Conservation (phyloP, 2,797 vertebrate genomes). For the Cynodonichthys magdalenae region DNA sequence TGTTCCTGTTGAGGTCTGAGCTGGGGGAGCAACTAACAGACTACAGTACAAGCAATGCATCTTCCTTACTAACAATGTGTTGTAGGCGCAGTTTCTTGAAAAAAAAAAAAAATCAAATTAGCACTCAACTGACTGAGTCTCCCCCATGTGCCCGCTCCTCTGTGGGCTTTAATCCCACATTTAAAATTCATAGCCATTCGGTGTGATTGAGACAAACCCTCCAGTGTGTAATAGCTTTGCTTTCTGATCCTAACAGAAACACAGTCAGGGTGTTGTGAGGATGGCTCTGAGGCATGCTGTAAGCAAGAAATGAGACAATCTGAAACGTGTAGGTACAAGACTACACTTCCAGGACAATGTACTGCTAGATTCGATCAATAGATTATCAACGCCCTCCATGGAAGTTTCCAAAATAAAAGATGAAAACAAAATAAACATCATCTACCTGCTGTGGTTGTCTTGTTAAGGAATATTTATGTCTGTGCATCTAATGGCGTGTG, state of each 20-base stretch:
- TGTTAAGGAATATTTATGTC: not conserved
- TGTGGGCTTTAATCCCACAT: slow-evolving; percentile 75
- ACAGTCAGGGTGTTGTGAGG: slow-evolving; percentile 62
- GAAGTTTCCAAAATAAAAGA: slow-evolving; percentile 32
- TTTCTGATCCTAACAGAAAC: slow-evolving; percentile 75
- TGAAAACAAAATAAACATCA: slow-evolving; percentile 34
- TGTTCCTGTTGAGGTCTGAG: slow-evolving; percentile 38
- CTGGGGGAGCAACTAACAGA: slow-evolving; percentile 21
- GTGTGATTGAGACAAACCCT: slow-evolving; percentile 79
- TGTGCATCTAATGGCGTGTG: not conserved
- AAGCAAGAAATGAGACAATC: slow-evolving; percentile 63
- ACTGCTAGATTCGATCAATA: slow-evolving; percentile 53
- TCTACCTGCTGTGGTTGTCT: not conserved
- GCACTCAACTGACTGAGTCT: slow-evolving; percentile 70
- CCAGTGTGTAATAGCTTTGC: slow-evolving; percentile 81
- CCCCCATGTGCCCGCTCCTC: slow-evolving; percentile 66
- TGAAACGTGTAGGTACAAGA: slow-evolving; percentile 54
- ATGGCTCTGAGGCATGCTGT: slow-evolving; percentile 42
- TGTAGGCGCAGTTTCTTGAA: slow-evolving; percentile 45
- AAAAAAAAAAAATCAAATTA: slow-evolving; percentile 70
- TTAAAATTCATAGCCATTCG: slow-evolving; percentile 82
- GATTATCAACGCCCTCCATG: slow-evolving; percentile 33
- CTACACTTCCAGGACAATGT: slow-evolving; percentile 32
- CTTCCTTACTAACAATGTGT: slow-evolving; percentile 57
- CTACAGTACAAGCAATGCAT: slow-evolving; percentile 39